A percentile compares a stretch with the other conserved stretches of the same genome.
phyloP scores from a whole-genome alignment of 1,140 invertebrate species.

The Druon quercuslanigerum region DNA sequence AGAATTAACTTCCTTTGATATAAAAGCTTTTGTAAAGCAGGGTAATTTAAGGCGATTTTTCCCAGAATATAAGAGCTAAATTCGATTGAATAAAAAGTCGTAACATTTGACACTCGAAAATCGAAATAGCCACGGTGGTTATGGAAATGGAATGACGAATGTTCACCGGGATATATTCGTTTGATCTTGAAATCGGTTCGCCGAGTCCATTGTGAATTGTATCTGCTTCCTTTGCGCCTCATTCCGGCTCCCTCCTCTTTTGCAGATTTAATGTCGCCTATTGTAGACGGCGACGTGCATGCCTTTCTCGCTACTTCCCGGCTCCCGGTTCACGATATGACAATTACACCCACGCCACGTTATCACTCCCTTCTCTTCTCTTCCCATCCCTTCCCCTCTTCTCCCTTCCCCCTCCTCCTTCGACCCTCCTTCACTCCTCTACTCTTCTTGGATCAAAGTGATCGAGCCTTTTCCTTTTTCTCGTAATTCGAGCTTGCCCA shows the following conservation, averaged over 20 bases:
- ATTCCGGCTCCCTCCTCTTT: conserved; percentile 60
- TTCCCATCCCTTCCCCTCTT: background rate
- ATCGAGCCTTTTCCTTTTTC: conserved; percentile 18
- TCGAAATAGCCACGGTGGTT: conserved; percentile 57
- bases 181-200: conserved; percentile 74
- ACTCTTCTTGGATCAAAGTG: conserved; percentile 41
- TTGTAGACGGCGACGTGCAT: conserved; percentile 66
- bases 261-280: conserved; percentile 72
- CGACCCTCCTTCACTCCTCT: background rate
- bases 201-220: conserved; percentile 74
- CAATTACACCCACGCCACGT: conserved; percentile 63
- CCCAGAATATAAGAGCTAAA: no score
- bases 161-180: conserved; percentile 60
- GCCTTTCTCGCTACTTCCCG: conserved; percentile 62
- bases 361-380: conserved; percentile 49
- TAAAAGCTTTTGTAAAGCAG: no score
- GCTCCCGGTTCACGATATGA: conserved; percentile 62
- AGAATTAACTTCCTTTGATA: no score
- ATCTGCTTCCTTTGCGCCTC: conserved; percentile 71
- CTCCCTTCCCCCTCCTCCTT: background rate
- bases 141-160: conserved; percentile 63
- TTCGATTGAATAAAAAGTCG: conserved; percentile 4
- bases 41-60: no score
- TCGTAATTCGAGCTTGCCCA: background rate
- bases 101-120: conserved; percentile 62